Evolutionary conservation across 2,113 vertebrate genomes (phyloP), one percentile per base, ranked within the genome.

Genomic region (Ceuthmochares aereus): DNA sequence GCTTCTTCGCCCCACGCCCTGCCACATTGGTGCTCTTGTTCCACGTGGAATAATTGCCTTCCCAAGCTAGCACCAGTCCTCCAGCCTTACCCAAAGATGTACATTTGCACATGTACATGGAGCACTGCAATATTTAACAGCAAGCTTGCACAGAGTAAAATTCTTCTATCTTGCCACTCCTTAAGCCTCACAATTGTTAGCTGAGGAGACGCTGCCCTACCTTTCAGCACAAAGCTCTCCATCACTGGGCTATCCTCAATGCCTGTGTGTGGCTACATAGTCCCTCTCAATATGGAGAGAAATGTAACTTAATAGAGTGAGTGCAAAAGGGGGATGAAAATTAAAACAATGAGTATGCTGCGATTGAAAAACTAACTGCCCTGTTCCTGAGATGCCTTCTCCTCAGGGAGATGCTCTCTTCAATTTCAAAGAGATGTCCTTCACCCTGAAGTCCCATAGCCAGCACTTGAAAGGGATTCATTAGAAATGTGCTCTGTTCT

Each of bases 241-340:
- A 4, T 7, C 2, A 1, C 26, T 14, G 45, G 32, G 36, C 54
- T 67, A 36, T n/a, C 37, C 78, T 73, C 1, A 0, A n/a, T 68
- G 45, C 37, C 23, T 32, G 9, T 1, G 0, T 40, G 42, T 16
- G 30, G 25, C 15, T 1, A 0, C 3, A 23, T 12, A 2, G 29
- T n/a, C 6, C 13, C 17, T 43, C 37, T 27, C 21, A 18, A 21
- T 10, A 9, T 1, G 1, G 0, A 1, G 43, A 36, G 13, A 68
- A 59, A 36, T 1, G 3, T 20, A 23, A n/a, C 29, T 49, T 42
- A 7, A 30, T 23, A 36, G 23, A 55, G 30, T 6, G 34, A 63
- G 34, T 15, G 32, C 23, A 14, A 32, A 52, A 37, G 20, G 7
- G 32, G 69, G 51, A 29, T 49, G 56, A 30, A 18, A 56, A 14